Conservation (phyloP, 2,888 invertebrate species). For the Drosophila rubida region DNA sequence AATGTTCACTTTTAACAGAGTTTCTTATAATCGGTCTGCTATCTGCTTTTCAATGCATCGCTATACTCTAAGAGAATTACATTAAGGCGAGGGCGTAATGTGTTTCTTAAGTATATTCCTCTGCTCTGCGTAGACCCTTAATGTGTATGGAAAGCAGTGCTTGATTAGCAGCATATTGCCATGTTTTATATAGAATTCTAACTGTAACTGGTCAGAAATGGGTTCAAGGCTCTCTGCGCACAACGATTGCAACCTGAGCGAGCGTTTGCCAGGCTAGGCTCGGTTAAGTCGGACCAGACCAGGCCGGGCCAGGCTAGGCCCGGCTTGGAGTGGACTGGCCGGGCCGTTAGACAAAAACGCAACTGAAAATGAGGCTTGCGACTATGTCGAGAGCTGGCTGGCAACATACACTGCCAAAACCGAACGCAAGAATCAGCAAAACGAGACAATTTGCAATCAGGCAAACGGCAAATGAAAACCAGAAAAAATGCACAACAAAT, state of each 20-base stretch:
- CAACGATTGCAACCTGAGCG: conserved; percentile 47
- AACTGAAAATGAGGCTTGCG: conserved; percentile 65
- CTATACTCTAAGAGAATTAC: no score
- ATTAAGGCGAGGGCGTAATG: no score
- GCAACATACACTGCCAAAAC: conserved; percentile 63
- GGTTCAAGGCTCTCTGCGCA: conserved; percentile 61
- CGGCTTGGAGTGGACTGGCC: conserved; percentile 23
- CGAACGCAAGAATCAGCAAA: conserved; percentile 56
- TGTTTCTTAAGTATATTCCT: no score
- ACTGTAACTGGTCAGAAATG: conserved; percentile 31
- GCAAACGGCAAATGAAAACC: conserved; percentile 73
- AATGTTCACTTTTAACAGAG: no score
- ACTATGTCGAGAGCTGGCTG: conserved; percentile 53
- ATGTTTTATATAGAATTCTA: not conserved
- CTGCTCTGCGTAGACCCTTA: not conserved
- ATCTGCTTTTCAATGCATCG: no score
- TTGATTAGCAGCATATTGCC: not conserved
- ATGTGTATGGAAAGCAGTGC: not conserved
- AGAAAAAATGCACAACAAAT: conserved; percentile 77
- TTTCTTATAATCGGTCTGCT: no score
- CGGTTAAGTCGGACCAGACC: not conserved
- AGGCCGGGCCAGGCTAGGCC: conserved; percentile 1
- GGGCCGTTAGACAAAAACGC: conserved; percentile 30
- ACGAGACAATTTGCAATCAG: conserved; percentile 79
- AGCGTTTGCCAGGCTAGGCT: conserved; percentile 22